Evolutionary conservation across 2,797 vertebrate species (phyloP).

Genomic region (Acanthis flammea): DNA sequence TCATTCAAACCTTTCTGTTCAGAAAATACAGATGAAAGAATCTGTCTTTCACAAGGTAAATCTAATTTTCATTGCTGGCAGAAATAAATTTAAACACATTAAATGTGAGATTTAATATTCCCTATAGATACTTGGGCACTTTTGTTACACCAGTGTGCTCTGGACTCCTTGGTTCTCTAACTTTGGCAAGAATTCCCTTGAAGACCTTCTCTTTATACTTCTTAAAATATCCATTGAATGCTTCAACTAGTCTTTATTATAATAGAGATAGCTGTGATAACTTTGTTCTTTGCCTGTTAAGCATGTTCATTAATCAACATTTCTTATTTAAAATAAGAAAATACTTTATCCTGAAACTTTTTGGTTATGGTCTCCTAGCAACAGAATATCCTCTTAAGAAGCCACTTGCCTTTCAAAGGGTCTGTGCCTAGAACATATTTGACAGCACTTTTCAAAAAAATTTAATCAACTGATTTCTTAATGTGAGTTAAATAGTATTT

Average conservation of each 20-base stretch:
- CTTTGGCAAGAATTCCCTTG: constrained; percentile 8
- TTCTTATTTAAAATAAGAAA: constrained; percentile 52
- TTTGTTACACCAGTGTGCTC: background rate
- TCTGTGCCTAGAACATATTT: constrained; percentile 1
- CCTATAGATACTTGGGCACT: background rate
- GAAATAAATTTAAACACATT: background rate
- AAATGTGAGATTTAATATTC: background rate
- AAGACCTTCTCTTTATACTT: background rate
- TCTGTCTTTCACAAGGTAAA: background rate
- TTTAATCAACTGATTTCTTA: constrained; percentile 17
- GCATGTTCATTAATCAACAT: constrained; percentile 45
- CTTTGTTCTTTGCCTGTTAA: constrained; percentile 45
- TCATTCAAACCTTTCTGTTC: background rate
- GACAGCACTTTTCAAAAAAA: constrained; percentile 5
- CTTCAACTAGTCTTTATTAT: constrained; percentile 16
- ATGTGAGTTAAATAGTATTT: background rate
- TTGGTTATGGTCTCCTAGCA: constrained; percentile 42
- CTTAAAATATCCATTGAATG: constrained; percentile 9
- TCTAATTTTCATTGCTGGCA: background rate
- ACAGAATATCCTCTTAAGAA: constrained; percentile 44
- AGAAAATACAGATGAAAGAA: background rate
- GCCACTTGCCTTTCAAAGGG: constrained; percentile 39
- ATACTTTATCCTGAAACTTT: constrained; percentile 38
- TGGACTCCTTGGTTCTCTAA: background rate
- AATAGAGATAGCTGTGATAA: constrained; percentile 15